Base-by-base conservation (phyloP, 1,140 invertebrate species). In the Hylaeus volcanicus region DNA sequence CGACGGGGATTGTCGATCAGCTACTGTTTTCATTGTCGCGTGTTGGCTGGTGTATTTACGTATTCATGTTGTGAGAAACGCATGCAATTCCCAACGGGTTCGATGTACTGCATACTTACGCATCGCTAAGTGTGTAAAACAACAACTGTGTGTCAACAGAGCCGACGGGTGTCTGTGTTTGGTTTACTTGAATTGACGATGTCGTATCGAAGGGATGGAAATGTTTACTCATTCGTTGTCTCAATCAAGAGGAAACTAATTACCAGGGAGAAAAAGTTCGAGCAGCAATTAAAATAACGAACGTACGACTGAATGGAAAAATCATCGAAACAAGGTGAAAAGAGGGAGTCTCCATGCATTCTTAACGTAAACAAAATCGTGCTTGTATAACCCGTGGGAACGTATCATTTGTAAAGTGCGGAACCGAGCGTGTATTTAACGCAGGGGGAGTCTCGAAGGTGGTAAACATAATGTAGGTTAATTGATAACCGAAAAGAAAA, bases 101-200 rank as follows among this genome's bases (percentile, higher is more conserved):
- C 43, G 53, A 65, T 83, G 65, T 80, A 72, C 61, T 85, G 70
- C 70, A 81, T 88, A 88, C 86, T 88, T 85, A 88, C 86, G 76
- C 65, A 76, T 70, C 51, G 71, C 82, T 87, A 84, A 85, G 66
- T 77, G 83, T 81, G 61, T 79, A 60, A 61, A 75, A 75, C 73
- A 81, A 87, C 63, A 78, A 74, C 68, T 8, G 45, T 70, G 43
- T 86, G 71, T 75, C 74, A 79, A 87, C 81, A 74, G 60, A 78
- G 83, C 64, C 74, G 73, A 76, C 81, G 60, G 26, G 75, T 71
- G 53, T 51, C 64, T 77, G 74, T 78, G 72, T 60, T 73, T 84
- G 63, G 58, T 72, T 84, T 87, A 87, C 86, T 87, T 87, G 86
- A 87, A 87, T 87, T 87, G 86, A 87, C 86, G 86, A 87, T 87